Evolutionary conservation across 2,888 invertebrate genomes (phyloP), one percentile per base, ranked within the genome.

Genomic region (Sarcophaga rosellei): DNA sequence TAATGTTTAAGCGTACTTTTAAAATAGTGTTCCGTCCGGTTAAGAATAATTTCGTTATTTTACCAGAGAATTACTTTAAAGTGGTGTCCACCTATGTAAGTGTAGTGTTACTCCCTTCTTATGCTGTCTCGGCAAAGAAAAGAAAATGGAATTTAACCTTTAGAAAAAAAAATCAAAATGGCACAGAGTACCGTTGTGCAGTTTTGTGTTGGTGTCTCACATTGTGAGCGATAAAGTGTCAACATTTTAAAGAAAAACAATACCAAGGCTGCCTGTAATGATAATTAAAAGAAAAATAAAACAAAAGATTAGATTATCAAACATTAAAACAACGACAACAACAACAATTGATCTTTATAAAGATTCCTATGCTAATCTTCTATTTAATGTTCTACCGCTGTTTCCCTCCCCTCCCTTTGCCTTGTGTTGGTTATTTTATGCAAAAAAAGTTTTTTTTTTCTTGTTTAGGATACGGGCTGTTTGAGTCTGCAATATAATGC

Each of bases 81-180:
- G 90, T 93, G 23, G 92, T 93, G 12, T 92, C 92, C 53, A 92
- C 93, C 84, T 93, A 93, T 90, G 93, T 93, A 90, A 93, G 93
- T 92, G 65, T 21, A 35, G 12, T 17, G 4, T 53, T 17, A 62
- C 15, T 17, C 6, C 12, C 61, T 8, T 21, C 44, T 2, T 10
- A 10, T 10, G 35, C 6, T 6, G 35, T 35, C 35, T 3, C 47
- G 1, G 15, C 15, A 15, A 17, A 45, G 5, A 10, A 3, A 45
- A 5, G 12, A 53, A 53, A 61, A 45, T 79, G 79, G 79, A 84
- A 80, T 84, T 84, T 80, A 80, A 84, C 84, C 79, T 84, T 75
- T 69, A 53, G 4, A 25, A 57, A 15, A 69, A 23, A 57, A 25
- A 25, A 25, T 2, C 8, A 53, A 53, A 53, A 53, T 53, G 53